Base-by-base conservation (phyloP, 2,113 vertebrate species). In the Brachyhypopomus gauderio region DNA sequence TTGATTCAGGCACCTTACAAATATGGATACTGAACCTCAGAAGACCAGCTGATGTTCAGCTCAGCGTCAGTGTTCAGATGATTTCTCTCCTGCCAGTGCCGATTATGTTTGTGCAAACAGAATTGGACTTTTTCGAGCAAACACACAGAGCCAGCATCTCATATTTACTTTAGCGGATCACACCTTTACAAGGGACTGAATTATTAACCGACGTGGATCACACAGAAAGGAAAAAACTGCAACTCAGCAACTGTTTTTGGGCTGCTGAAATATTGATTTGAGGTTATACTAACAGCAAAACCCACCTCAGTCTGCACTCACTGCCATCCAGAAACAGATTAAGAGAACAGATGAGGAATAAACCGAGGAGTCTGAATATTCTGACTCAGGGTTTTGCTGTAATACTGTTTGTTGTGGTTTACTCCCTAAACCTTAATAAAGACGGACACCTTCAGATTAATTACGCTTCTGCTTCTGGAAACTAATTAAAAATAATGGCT, bases 191-290 rank as follows among this genome's bases (percentile, higher is more conserved):
- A 83, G 63, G 9, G 67, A 56, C 41, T 80, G 3, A 73, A 80
- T 86, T 79, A 84, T 83, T 89, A 76, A 80, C 77, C 25, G 74
- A n/a, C 64, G 55, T 72, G 79, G 63, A 86, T 83, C 36, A 48
- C 81, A 62, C 73, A 76, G 75, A n/a, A 52, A 6, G 25, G 41
- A 23, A 48, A 72, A 84, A 89, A 84, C 86, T 84, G 67, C 70
- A 87, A 83, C 83, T 25, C 67, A 81, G 77, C 71, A 22, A 70
- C 76, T 76, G 67, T 84, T 77, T 69, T 69, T 70, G 30, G 36
- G 14, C 64, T 77, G 64, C 80, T 86, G 60, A 88, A 86, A 87
- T 86, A 81, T 81, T 74, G 17, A 87, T 88, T 85, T 84, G 70
- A 77, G 45, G 69, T 81, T 85, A 84, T 72, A 81, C 34, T 86